Evolutionary conservation across 2,888 invertebrate species (phyloP), one percentile per base, ranked within the genome.

Genomic region (Andrena bucephala): DNA sequence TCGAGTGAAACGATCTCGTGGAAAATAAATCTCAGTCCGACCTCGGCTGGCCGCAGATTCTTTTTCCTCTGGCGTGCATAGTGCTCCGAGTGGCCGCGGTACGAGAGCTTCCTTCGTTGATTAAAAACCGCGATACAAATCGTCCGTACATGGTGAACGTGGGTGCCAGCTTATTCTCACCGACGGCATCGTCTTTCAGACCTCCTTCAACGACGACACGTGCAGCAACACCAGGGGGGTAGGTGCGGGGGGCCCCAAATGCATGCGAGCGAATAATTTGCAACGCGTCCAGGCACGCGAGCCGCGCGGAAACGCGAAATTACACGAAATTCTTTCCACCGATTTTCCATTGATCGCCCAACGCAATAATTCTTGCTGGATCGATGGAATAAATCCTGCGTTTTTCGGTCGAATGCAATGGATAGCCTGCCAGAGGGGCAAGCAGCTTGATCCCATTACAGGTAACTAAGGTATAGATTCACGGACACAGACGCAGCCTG

Each of bases 101-200:
- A 50, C 65, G 48, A 71, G 71, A 60, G 69, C 52, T 76, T 75
- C 71, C 8, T 73, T 50, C 65, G 70, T 77, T 83, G 83, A 83
- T 83, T 81, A 83, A 83, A 83, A 77, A 76, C 72, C 76, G 60
- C 66, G 83, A 83, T 83, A 83, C 83, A 81, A 81, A 83, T 76
- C 76, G 81, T 72, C 81, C 72, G 76, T 77, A 73, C 81, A 82
- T 57, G 71, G 70, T 57, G 81, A 67, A 81, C 82, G 75, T 81
- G 67, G 70, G 71, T 81, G 62, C 68, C 57, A 59, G 75, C 75
- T 81, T 82, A 82, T 82, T 82, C 81, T 63, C 75, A 71, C 71
- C 63, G 82, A 76, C 82, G 68, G 57, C 67, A 31, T 59, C 31
- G 71, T 81, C 81, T 65, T 68, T 76, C 81, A 68, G 63, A 20